Evolutionary conservation across 2,888 invertebrate genomes (phyloP).

Genomic region (Tineola bisselliella): DNA sequence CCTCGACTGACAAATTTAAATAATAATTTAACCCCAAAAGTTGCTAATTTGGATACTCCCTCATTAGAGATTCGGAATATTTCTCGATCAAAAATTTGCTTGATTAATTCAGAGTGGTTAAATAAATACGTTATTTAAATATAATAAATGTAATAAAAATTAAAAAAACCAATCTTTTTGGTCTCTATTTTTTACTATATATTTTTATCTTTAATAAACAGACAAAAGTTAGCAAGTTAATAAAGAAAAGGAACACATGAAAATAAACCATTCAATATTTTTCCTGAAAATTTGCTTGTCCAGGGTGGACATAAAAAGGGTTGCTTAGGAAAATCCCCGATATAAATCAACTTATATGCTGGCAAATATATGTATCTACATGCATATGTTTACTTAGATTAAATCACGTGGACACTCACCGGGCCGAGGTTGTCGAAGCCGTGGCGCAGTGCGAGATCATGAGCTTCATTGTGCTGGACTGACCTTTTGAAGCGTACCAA

Average conservation of each 20-base stretch:
- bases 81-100: no score
- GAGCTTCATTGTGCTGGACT: constrained; percentile 79
- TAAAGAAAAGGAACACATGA: no score
- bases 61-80: background rate
- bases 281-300: no score
- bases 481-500: constrained; percentile 87
- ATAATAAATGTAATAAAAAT: no score
- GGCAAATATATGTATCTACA: background rate
- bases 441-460: constrained; percentile 83
- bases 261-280: no score
- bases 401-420: constrained; percentile 77
- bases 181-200: no score
- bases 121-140: no score
- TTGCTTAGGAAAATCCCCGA: constrained; percentile 6
- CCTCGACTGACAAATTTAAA: background rate
- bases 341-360: background rate
- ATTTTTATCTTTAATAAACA: no score
- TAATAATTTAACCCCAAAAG: background rate
- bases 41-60: background rate
- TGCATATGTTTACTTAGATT: constrained; percentile 49
- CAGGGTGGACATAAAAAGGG: background rate
- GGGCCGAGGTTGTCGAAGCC: constrained; percentile 95
- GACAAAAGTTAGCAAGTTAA: no score
- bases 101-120: no score
- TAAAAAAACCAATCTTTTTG: no score